Percentiles rank a stretch among this genome's conserved stretches.
Conservation (phyloP, 2,888 invertebrate genomes). For the Aporophyla nigra region DNA sequence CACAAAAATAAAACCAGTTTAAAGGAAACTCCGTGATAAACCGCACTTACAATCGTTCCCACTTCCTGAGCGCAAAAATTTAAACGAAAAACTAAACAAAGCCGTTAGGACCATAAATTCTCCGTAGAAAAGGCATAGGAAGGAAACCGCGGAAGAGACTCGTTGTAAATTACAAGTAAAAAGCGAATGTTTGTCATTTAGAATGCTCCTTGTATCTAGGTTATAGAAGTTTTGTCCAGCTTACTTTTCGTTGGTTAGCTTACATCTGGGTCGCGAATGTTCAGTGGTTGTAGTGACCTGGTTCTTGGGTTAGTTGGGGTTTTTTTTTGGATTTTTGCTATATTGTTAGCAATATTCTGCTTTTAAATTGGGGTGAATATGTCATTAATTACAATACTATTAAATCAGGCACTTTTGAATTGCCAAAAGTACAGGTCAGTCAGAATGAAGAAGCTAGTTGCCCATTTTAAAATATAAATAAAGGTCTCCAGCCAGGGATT, state of each 20-base stretch:
- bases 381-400: too few species aligned
- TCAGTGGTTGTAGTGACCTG: conserved; percentile 24
- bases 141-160: conserved; percentile 60
- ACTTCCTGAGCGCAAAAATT: conserved; percentile 54
- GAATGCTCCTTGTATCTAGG: conserved; percentile 29
- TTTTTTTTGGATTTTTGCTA: background rate
- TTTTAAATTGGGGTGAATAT: too few species aligned
- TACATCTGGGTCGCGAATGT: conserved; percentile 44
- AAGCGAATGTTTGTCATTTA: conserved; percentile 46
- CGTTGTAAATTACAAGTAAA: conserved; percentile 56
- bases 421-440: too few species aligned
- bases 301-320: background rate
- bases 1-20: conserved; percentile 34
- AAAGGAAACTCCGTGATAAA: conserved; percentile 50
- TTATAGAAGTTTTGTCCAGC: conserved; percentile 37
- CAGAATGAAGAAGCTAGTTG: too few species aligned
- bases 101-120: conserved; percentile 57
- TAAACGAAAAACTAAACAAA: conserved; percentile 59
- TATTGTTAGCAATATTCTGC: background rate
- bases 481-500: too few species aligned
- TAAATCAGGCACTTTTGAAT: too few species aligned
- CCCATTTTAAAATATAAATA: too few species aligned
- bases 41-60: conserved; percentile 19
- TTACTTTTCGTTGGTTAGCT: conserved; percentile 11
- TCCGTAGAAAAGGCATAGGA: conserved; percentile 49